Conservation (phyloP, 30 jellyfish, hydroid and myxozoan species). For the Calvadosia cruxmelitensis region DNA sequence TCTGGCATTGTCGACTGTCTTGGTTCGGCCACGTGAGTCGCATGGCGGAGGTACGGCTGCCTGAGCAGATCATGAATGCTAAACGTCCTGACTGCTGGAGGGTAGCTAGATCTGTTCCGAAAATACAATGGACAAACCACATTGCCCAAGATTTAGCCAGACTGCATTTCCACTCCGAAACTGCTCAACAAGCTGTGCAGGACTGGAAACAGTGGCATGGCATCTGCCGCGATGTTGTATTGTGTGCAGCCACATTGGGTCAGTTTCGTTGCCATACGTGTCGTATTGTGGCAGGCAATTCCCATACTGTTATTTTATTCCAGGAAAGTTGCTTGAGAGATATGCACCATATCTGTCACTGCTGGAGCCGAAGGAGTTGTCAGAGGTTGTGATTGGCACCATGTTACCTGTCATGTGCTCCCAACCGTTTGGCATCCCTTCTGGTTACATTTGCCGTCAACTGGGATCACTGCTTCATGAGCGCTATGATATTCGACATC, state of each 20-base stretch:
- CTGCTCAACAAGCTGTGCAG: no score
- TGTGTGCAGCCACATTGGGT: constrained; percentile 12
- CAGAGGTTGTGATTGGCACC: constrained; percentile 57
- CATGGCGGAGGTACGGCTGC: no score
- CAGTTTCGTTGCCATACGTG: not conserved
- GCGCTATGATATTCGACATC: constrained; percentile 46
- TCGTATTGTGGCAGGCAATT: not conserved
- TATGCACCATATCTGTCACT: constrained; percentile 40
- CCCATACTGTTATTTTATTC: not conserved
- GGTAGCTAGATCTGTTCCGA: no score
- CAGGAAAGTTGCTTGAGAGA: constrained; percentile 10
- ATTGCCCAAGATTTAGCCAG: no score
- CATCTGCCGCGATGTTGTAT: no score
- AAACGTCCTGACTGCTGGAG: no score
- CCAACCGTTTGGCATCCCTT: constrained; percentile 91
- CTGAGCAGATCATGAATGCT: no score
- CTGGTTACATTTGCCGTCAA: constrained; percentile 48
- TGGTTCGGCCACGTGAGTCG: no score
- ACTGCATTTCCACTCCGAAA: no score
- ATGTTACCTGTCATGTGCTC: constrained; percentile 52
- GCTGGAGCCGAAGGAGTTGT: constrained; percentile 52
- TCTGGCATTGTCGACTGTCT: no score
- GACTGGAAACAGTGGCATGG: no score
- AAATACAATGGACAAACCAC: no score
- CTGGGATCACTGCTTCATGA: constrained; percentile 59